phyloP scores from a whole-genome alignment of 2,888 invertebrate species.

The Ashinkailepas kermadecensis region DNA sequence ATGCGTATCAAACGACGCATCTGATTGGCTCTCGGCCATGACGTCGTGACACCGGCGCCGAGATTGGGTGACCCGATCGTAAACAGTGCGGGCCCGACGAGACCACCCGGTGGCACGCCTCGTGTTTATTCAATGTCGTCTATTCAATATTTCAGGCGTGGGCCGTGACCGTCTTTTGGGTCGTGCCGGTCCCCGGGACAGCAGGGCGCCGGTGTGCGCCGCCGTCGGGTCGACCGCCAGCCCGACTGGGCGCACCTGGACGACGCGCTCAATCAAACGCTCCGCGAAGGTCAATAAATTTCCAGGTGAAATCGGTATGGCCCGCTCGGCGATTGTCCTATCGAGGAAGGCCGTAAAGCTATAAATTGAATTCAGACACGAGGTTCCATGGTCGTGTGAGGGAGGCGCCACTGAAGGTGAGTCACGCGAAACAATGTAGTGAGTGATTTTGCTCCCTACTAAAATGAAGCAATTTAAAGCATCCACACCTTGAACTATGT shows the following conservation, averaged over 20 bases:
- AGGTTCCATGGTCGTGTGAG: background rate
- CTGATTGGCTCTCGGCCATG: background rate
- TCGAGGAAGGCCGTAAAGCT: background rate
- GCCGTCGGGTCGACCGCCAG: background rate
- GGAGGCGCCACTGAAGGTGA: background rate
- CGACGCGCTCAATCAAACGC: background rate
- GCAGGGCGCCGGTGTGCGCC: too few relatives aligned
- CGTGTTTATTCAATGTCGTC: conserved; percentile 17
- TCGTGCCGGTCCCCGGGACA: too few relatives aligned
- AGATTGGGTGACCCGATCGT: conserved; percentile 11
- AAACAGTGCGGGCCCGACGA: background rate
- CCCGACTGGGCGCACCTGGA: background rate
- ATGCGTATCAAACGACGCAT: conserved; percentile 2
- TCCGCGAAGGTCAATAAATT: background rate
- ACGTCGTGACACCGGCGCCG: background rate
- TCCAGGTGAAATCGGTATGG: conserved; percentile 16
- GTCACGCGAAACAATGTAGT: background rate
- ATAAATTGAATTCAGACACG: background rate
- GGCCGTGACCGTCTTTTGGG: background rate
- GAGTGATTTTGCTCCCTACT: background rate
- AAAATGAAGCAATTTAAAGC: too few relatives aligned
- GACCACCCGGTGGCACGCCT: conserved; percentile 12
- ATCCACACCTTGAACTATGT: too few relatives aligned
- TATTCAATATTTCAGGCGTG: conserved; percentile 17
- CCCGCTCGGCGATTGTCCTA: background rate